Evolutionary conservation across 2,888 invertebrate species (phyloP).

Genomic region (Balanococcus diminutus): DNA sequence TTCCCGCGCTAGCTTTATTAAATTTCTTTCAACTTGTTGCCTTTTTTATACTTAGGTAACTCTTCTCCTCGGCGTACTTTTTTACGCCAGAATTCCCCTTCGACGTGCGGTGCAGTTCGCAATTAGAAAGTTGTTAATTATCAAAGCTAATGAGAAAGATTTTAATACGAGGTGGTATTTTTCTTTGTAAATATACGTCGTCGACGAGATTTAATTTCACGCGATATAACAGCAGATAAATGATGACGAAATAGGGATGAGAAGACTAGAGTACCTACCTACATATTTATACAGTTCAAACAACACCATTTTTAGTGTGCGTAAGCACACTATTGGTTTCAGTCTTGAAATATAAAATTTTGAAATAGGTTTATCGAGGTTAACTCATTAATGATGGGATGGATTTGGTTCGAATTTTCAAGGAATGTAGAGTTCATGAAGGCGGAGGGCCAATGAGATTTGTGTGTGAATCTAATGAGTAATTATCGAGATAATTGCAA

Average conservation of each 20-base stretch:
- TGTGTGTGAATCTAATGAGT: too few relatives aligned
- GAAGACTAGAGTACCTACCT: too few relatives aligned
- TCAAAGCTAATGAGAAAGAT: conserved; percentile 25
- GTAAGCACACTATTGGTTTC: too few relatives aligned
- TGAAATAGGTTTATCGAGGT: too few relatives aligned
- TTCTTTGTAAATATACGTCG: not conserved
- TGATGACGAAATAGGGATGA: not conserved
- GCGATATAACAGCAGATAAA: not conserved
- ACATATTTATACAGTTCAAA: too few relatives aligned
- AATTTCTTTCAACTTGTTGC: conserved; percentile 25
- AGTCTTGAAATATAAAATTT: too few relatives aligned
- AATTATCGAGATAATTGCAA: too few relatives aligned
- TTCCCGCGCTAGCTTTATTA: not conserved
- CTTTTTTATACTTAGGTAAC: not conserved
- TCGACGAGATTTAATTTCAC: conserved; percentile 2
- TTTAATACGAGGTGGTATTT: conserved; percentile 13
- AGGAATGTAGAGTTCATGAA: too few relatives aligned
- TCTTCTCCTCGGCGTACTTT: not conserved
- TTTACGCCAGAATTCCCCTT: not conserved
- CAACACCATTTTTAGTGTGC: too few relatives aligned
- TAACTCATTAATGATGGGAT: too few relatives aligned
- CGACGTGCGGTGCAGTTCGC: not conserved
- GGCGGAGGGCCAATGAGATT: too few relatives aligned
- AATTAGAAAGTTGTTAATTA: conserved; percentile 1
- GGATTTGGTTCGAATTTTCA: too few relatives aligned